Conservation (phyloP, 2,888 invertebrate genomes). For the Congeria kusceri region DNA sequence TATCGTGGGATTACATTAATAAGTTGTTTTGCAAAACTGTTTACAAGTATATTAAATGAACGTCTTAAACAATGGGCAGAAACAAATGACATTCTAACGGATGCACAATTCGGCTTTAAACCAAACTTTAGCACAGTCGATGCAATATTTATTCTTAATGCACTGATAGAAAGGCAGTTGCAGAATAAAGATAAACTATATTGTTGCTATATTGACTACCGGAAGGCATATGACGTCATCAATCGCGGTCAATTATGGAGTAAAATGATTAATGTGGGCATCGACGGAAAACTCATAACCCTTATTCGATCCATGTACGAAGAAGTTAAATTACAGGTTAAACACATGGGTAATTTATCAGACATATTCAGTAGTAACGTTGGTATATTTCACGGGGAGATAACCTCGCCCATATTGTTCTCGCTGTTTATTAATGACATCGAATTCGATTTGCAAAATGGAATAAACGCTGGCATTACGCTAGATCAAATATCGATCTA, state of each 20-base stretch:
- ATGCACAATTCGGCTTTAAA: conserved; percentile 58
- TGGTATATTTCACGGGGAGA: conserved; percentile 38
- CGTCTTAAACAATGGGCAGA: conserved; percentile 38
- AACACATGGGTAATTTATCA: conserved; percentile 18
- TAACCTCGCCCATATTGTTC: conserved; percentile 22
- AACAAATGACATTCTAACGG: conserved; percentile 37
- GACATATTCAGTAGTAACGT: conserved; percentile 31
- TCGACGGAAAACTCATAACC: conserved; percentile 37
- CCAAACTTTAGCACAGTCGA: conserved; percentile 40
- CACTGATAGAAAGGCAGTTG: conserved; percentile 37
- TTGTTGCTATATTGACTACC: conserved; percentile 48
- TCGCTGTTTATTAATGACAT: conserved; percentile 20
- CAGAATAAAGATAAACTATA: conserved; percentile 29
- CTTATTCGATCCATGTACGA: conserved; percentile 37
- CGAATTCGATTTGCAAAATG: conserved; percentile 11
- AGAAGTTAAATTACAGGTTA: conserved; percentile 45
- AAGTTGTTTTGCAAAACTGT: conserved; percentile 51
- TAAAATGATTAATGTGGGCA: conserved; percentile 41
- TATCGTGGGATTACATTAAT: conserved; percentile 47
- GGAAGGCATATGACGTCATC: conserved; percentile 45
- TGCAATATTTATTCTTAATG: conserved; percentile 46
- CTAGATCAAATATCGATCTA: conserved; percentile 14
- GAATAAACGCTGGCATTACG: conserved; percentile 6
- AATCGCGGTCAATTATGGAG: conserved; percentile 45
- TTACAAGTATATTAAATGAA: conserved; percentile 47